Evolutionary conservation across 2,113 vertebrate species (phyloP), one percentile per base, ranked within the genome.

Genomic region (Pteronura brasiliensis): DNA sequence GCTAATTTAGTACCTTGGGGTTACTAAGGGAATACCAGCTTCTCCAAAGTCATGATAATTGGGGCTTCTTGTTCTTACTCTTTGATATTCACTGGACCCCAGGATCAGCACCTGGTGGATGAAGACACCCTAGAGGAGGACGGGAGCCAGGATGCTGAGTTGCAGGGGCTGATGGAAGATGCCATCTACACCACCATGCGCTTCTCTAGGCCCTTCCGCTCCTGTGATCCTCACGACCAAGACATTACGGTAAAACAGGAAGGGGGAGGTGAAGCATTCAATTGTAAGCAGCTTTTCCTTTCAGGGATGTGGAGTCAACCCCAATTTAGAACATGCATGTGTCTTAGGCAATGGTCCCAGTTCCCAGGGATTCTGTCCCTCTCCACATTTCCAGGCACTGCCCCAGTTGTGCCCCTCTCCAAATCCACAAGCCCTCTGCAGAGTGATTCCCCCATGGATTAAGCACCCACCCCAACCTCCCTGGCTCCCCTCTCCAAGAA

Each of bases 161-260:
- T 99, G 5, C 97, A 99, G 25, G 98, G 98, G 36, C 52, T 99
- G 18, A 98, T 0, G 0, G 99, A 99, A 98, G 98, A 96, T 0
- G 89, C 98, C 0, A 97, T 98, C 36, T 98, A 99, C 49, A 99
- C 99, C 7, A 97, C 94, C 17, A 98, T 99, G 98, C 98, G 96
- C 18, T 99, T 99, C 93, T 95, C 97, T 92, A 92, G 97, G 76
- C 39, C 98, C 29, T 98, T 99, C 77, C 85, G 95, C 57, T 97
- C 98, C 0, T 99, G 99, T 21, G 99, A 99, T 88, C 76, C 96
- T 18, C 88, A 99, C 1, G 98, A 99, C 95, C 91, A 94, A 69
- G 95, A 98, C 21, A 99, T 99, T 81, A 98, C 98, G 59, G 99
- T 99, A 97, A 99, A 47, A 69, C 15, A 14, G 44, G 1, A 52